Evolutionary conservation across 2,797 vertebrate species (phyloP).

Genomic region (Chromobotia macracanthus): DNA sequence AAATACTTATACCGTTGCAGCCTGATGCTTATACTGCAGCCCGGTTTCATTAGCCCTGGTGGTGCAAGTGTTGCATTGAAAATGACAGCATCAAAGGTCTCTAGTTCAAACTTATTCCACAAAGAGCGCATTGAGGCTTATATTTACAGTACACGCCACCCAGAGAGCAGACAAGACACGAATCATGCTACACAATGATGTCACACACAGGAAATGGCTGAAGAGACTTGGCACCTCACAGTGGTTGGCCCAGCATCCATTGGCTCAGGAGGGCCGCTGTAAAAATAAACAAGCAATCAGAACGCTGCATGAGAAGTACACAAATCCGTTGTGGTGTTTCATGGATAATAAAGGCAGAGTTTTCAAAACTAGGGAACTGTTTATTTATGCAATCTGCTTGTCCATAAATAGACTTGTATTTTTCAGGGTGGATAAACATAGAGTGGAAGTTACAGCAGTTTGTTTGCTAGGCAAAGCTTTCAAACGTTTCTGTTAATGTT

Average conservation of each 20-base stretch:
- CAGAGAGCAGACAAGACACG: constrained; percentile 94
- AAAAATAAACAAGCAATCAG: constrained; percentile 99
- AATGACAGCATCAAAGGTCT: constrained; percentile 54
- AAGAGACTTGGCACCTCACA: constrained; percentile 91
- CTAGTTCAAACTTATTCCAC: constrained; percentile 65
- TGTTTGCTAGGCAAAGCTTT: constrained; percentile 83
- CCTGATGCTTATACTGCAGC: constrained; percentile 23
- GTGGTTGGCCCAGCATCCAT: constrained; percentile 86
- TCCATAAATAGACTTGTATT: constrained; percentile 94
- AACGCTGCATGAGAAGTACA: constrained; percentile 87
- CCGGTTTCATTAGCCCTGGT: constrained; percentile 67
- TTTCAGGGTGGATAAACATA: constrained; percentile 94
- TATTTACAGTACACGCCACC: constrained; percentile 93
- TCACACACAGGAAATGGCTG: constrained; percentile 93
- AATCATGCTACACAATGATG: constrained; percentile 96
- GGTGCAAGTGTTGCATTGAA: constrained; percentile 39
- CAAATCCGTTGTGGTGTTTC: constrained; percentile 92
- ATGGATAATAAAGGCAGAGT: constrained; percentile 96
- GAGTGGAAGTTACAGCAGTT: constrained; percentile 87
- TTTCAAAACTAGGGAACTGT: constrained; percentile 87
- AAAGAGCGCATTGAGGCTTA: constrained; percentile 79
- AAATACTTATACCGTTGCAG: neutral
- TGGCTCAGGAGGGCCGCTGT: constrained; percentile 88
- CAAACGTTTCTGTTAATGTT: constrained; percentile 94
- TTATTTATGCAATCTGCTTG: constrained; percentile 96